Evolutionary conservation across 1,140 invertebrate species (phyloP).

Genomic region (Chironomus tepperi): DNA sequence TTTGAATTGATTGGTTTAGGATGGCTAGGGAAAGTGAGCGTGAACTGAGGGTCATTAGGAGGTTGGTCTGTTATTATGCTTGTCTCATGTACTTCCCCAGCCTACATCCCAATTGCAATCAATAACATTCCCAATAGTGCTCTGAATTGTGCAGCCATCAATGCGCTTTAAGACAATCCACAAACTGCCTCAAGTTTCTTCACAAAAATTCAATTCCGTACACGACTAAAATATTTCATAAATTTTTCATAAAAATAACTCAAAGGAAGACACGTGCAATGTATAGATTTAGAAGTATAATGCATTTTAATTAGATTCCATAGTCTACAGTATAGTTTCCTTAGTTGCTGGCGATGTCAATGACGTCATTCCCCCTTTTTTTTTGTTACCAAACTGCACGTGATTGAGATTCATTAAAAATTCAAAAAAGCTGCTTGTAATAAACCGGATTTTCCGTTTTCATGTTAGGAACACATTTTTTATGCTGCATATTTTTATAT

Average conservation of each 20-base stretch:
- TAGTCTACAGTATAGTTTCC: neutral
- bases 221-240: neutral
- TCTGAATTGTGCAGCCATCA: too few relatives aligned
- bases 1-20: too few relatives aligned
- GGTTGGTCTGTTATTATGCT: too few relatives aligned
- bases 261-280: neutral
- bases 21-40: too few relatives aligned
- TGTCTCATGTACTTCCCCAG: too few relatives aligned
- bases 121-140: too few relatives aligned
- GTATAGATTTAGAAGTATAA: neutral
- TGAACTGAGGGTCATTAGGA: too few relatives aligned
- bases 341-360: neutral
- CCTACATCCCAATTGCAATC: too few relatives aligned
- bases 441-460: constrained; percentile 22
- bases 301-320: constrained; percentile 22
- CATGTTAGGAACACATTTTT: neutral
- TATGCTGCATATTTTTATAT: neutral
- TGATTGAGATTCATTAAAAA: constrained; percentile 16
- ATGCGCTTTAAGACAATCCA: too few relatives aligned
- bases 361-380: neutral
- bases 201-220: neutral
- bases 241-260: constrained; percentile 10
- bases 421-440: neutral
- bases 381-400: constrained; percentile 2
- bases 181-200: too few relatives aligned